Evolutionary conservation across 2,113 vertebrate genomes (phyloP), one percentile per base, ranked within the genome.

Genomic region (Numida meleagris): DNA sequence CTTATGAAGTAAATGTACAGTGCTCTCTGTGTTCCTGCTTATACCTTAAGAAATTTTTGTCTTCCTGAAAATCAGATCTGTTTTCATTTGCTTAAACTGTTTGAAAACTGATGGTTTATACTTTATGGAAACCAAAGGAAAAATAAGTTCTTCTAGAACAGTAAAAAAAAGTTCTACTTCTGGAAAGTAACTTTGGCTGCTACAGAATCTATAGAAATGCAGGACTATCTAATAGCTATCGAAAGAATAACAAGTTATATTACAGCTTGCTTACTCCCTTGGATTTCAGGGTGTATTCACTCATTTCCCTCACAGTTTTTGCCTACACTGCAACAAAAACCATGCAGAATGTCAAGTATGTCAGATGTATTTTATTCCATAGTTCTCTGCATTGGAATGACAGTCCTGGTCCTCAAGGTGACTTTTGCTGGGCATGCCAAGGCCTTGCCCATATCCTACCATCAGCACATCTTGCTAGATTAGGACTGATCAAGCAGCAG

Each of bases 261-360:
- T 84, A 63, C 34, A 82, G 20, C 8, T 63, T 74, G 25, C 34
- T 88, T 82, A 73, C 20, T 85, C 38, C 16, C 25, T 67, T 91
- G 51, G 25, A 78, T 73, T 91, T 89, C 51, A 59, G 67, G 79
- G 72, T 46, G 95, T 51, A 77, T 89, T 92, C 92, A 74, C 89
- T 85, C 7, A 89, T 74, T 95, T 89, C 27, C 63, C 48, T 66
- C 36, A 76, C 12, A 82, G 27, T 34, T 90, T 94, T 95, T 89
- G 38, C 42, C 76, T 77, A 45, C 51, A 27, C 14, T 76, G 76
- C 55, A 58, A 58, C 33, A 40, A 38, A 90, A 67, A 34, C 8
- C 2, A 2, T 46, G 31, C 14, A 43, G 40, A 21, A 18, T 65
- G 86, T 63, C 80, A 82, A 40, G 43, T 21, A 18, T 68, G 86